Conservation (phyloP, 2,113 vertebrate species). For the Amazona vittata region DNA sequence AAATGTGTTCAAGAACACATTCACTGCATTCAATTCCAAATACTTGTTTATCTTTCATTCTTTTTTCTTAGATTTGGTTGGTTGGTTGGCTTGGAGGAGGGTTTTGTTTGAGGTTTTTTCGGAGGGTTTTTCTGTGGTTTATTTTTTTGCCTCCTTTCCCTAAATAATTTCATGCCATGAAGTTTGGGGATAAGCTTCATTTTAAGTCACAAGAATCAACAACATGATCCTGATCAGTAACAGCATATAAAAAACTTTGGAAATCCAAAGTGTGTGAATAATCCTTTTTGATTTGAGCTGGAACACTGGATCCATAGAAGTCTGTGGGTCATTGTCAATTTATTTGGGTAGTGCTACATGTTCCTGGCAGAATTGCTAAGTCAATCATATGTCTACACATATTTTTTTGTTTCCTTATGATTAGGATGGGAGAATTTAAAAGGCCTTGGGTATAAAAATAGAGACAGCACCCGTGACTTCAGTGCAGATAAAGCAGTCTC, state of each 20-base stretch:
- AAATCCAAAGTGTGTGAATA: neutral
- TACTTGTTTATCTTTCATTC: neutral
- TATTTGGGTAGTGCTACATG: fast-evolving
- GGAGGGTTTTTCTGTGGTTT: neutral
- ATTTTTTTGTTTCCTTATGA: neutral
- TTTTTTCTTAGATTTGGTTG: neutral
- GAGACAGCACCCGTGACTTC: neutral
- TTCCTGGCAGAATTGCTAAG: neutral
- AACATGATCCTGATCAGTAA: neutral
- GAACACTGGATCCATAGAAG: neutral
- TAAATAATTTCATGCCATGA: neutral
- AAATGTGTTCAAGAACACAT: neutral
- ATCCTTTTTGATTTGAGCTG: neutral
- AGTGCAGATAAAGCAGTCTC: neutral
- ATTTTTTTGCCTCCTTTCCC: neutral
- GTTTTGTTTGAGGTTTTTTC: neutral
- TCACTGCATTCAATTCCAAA: neutral
- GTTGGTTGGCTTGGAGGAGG: neutral
- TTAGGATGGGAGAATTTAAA: neutral
- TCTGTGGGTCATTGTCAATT: neutral
- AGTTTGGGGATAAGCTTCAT: neutral
- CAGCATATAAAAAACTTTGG: neutral
- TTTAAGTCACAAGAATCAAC: neutral
- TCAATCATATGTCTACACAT: neutral
- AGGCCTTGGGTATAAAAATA: neutral